Evolutionary conservation across 2,113 vertebrate species (phyloP), one percentile per base, ranked within the genome.

Genomic region (Lichenostomus cassidix): DNA sequence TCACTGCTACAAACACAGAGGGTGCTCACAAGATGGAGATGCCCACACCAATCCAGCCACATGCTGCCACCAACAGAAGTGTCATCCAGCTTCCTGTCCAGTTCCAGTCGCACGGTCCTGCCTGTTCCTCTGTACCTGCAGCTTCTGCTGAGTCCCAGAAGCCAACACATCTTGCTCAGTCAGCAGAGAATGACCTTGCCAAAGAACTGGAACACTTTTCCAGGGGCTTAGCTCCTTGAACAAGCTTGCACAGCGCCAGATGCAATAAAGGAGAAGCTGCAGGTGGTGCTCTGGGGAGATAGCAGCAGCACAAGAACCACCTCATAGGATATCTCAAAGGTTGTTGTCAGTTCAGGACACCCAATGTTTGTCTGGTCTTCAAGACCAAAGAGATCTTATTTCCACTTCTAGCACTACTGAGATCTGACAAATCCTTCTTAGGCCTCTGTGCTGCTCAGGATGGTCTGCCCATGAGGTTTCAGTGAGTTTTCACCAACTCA

Each of bases 191-290:
- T 2, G 8, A 78, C 59, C 15, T 64, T 44, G 41, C 42, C 47
- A 56, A 78, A 63, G 77, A 71, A 68, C 21, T 41, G 15, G 22
- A 91, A 63, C 10, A 41, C 24, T 39, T 52, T 90, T 44, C 25
- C 23, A 29, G 3, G 19, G 28, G 8, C 15, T 39, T 13, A 42
- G 22, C 42, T 67, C 46, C 60, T 62, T 37, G 18, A 63, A 44
- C 0, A 0, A 68, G 73, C 76, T 70, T 0, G 0, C 16, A 21
- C 5, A 24, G 46, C 9, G 41, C 35, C 56, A 60, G n/a, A 62
- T 50, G 20, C 12, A 12, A 35, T 44, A 47, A 21, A 21, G 12
- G 13, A 27, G 24, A 83, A 63, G 60, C 35, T 69, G 68, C 20
- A 29, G 55, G 15, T 39, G 39, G 42, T 62, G 15, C 35, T 49